Evolutionary conservation across 2,888 invertebrate genomes (phyloP).

Genomic region (Selenia dentaria): DNA sequence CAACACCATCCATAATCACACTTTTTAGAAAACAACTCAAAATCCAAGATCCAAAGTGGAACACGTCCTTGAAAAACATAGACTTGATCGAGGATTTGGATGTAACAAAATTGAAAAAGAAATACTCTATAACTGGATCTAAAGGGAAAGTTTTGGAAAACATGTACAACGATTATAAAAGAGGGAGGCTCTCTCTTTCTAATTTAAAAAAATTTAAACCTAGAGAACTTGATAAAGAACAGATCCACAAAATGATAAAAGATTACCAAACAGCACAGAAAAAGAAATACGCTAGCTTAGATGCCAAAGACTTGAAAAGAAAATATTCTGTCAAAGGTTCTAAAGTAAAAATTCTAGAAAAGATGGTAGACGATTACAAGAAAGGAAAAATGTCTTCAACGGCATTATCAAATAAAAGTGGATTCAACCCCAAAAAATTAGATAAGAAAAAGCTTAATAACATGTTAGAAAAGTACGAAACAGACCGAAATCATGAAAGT

Average conservation of each 20-base stretch:
- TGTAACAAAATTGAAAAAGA: constrained; percentile 32
- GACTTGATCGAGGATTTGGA: constrained; percentile 38
- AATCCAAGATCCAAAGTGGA: constrained; percentile 29
- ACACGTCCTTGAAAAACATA: constrained; percentile 36
- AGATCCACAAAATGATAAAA: constrained; percentile 17
- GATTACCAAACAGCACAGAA: constrained; percentile 23
- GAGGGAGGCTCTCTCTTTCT: constrained; percentile 28
- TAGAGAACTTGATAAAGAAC: constrained; percentile 26
- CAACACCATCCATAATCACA: background rate
- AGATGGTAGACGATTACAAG: constrained; percentile 34
- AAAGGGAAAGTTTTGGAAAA: constrained; percentile 29
- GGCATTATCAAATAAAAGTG: constrained; percentile 35
- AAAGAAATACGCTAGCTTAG: constrained; percentile 9
- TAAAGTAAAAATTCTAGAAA: constrained; percentile 23
- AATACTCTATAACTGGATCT: constrained; percentile 30
- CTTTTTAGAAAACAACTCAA: background rate
- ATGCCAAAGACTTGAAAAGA: constrained; percentile 33
- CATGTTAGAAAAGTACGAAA: constrained; percentile 39
- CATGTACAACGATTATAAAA: constrained; percentile 35
- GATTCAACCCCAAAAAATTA: constrained; percentile 36
- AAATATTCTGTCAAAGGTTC: constrained; percentile 31
- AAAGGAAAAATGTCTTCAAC: constrained; percentile 36
- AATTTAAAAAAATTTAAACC: constrained; percentile 14
- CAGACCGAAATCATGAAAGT: constrained; percentile 4
- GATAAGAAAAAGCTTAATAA: constrained; percentile 35